Percentiles rank a stretch among this genome's conserved stretches.
Conservation (phyloP, 2,113 vertebrate genomes). For the Psittacula cyanocephala region DNA sequence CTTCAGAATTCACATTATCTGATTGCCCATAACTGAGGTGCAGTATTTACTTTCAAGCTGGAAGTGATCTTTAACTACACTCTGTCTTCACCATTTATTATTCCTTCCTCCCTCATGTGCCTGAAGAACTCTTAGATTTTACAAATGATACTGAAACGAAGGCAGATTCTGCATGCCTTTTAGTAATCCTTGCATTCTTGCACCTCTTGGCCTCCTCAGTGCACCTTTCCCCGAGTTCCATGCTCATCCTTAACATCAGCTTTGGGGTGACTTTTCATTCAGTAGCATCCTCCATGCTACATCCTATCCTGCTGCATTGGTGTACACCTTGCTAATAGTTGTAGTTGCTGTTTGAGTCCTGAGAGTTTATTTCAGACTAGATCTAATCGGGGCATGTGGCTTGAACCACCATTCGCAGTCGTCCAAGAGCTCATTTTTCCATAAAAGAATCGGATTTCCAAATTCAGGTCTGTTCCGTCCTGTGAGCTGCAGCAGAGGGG, state of each 20-base stretch:
- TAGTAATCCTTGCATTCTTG: not conserved
- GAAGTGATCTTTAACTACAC: not conserved
- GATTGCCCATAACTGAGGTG: not conserved
- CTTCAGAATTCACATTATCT: not conserved
- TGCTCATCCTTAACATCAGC: not conserved
- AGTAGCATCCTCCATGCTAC: rapidly evolving
- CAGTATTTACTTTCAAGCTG: not conserved
- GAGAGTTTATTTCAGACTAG: not conserved
- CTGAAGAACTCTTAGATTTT: not conserved
- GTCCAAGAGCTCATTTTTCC: not conserved
- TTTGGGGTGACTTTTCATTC: not conserved
- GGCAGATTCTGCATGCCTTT: not conserved
- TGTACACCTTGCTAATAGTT: too few relatives aligned
- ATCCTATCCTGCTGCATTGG: not conserved
- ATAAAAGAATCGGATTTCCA: rapidly evolving
- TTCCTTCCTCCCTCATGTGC: not conserved
- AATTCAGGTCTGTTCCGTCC: not conserved
- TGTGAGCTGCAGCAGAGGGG: not conserved
- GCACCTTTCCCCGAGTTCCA: not conserved
- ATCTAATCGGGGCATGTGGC: rapidly evolving
- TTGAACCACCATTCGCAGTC: not conserved
- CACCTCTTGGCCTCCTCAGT: not conserved
- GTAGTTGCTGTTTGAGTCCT: not conserved
- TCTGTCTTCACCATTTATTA: not conserved
- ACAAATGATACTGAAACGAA: not conserved